Conservation (phyloP, 1,140 invertebrate genomes). For the Cotesia typhae region DNA sequence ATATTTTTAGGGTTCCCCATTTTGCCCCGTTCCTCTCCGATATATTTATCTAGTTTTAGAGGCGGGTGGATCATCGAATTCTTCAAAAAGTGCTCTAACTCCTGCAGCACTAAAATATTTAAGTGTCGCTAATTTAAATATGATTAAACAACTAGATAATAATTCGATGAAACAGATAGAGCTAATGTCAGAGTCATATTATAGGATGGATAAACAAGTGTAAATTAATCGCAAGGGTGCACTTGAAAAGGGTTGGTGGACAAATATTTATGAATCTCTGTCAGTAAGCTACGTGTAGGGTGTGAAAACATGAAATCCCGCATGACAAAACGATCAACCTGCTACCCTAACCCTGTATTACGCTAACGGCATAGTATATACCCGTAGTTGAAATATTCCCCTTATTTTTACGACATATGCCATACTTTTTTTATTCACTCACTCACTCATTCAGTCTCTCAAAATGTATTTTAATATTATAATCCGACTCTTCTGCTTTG, state of each 20-base stretch:
- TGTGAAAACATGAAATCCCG: conserved; percentile 24
- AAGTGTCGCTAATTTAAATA: not conserved
- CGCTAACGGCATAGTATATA: too few relatives aligned
- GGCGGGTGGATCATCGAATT: too few relatives aligned
- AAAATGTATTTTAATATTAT: conserved; percentile 35
- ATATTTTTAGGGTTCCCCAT: too few relatives aligned
- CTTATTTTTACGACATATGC: conserved; percentile 11
- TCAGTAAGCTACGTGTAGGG: conserved; percentile 9
- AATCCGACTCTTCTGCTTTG: conserved; percentile 31
- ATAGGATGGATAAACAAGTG: conserved; percentile 26
- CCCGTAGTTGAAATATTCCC: not conserved
- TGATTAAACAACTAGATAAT: not conserved
- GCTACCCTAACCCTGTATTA: not conserved
- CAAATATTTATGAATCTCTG: conserved; percentile 29
- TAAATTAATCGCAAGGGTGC: conserved; percentile 25
- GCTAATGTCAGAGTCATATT: not conserved
- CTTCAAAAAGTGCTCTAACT: too few relatives aligned
- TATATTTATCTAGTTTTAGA: too few relatives aligned
- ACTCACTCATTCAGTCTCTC: not conserved
- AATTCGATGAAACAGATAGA: not conserved
- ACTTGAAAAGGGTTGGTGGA: conserved; percentile 7
- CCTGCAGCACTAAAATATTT: too few relatives aligned
- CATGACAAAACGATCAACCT: conserved; percentile 31
- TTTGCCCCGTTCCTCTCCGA: too few relatives aligned
- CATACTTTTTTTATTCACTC: conserved; percentile 5